phyloP scores from a whole-genome alignment of 2,797 vertebrate species.

The Bryconaethiops microstoma region DNA sequence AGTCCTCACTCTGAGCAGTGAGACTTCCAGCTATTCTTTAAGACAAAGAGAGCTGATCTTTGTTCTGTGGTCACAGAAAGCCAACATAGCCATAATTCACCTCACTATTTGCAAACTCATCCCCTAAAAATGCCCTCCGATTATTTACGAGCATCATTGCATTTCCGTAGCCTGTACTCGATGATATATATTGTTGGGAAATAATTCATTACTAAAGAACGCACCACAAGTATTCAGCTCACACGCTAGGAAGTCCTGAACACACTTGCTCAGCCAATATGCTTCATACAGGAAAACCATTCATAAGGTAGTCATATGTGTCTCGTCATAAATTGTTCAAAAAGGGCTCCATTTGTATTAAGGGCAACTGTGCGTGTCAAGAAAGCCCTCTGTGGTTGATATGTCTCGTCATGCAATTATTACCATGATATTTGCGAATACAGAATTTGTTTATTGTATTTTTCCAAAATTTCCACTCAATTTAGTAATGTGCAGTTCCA shows the following conservation, averaged over 20 bases:
- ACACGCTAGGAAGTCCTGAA: neutral
- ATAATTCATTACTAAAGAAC: constrained; percentile 34
- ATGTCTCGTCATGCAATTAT: constrained; percentile 3
- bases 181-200: neutral
- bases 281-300: constrained; percentile 19
- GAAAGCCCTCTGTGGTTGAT: constrained; percentile 8
- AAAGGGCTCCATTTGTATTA: constrained; percentile 11
- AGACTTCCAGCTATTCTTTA: constrained; percentile 69
- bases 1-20: constrained; percentile 42
- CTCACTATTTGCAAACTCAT: constrained; percentile 57
- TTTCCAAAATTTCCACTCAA: too few species aligned
- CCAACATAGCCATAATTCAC: constrained; percentile 43
- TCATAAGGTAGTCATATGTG: constrained; percentile 27
- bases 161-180: constrained; percentile 9
- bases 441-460: too few species aligned
- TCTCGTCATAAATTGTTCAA: neutral
- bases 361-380: constrained; percentile 2
- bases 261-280: neutral
- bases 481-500: too few species aligned
- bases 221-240: neutral
- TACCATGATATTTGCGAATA: constrained; percentile 2
- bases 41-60: constrained; percentile 29
- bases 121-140: constrained; percentile 17
- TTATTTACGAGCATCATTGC: constrained; percentile 47
- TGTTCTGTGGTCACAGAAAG: constrained; percentile 28